Evolutionary conservation across 2,797 vertebrate species (phyloP).

Genomic region (Pseudochaenichthys georgianus): DNA sequence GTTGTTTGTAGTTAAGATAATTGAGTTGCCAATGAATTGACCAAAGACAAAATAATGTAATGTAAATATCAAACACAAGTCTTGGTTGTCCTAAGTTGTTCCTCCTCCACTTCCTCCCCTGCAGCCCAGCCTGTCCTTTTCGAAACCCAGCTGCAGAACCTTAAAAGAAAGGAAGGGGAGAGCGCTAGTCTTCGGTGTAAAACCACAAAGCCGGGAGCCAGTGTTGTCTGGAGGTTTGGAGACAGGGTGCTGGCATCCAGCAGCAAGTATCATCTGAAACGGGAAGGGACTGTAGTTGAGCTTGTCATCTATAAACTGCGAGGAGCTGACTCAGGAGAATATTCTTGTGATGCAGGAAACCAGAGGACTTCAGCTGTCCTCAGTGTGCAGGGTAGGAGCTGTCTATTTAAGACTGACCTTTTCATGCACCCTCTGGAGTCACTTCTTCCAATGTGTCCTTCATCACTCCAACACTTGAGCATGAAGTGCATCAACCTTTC

Average conservation of each 20-base stretch:
- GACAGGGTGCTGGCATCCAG: conserved; percentile 80
- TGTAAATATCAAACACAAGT: no score
- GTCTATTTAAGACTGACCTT: conserved; percentile 22
- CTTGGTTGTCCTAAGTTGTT: conserved; percentile 6
- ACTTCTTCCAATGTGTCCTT: conserved; percentile 7
- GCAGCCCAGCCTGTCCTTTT: conserved; percentile 85
- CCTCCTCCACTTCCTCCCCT: conserved; percentile 30
- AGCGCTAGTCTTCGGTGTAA: conserved; percentile 85
- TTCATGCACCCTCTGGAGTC: conserved; percentile 26
- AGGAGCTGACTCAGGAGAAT: conserved; percentile 89
- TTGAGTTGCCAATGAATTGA: neutral
- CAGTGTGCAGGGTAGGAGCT: conserved; percentile 89
- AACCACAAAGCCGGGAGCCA: conserved; percentile 81
- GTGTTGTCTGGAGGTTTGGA: conserved; percentile 90
- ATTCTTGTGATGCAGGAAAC: conserved; percentile 89
- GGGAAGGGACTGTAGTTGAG: conserved; percentile 84
- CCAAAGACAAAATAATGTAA: neutral
- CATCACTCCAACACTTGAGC: conserved; percentile 40
- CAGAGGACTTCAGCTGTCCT: conserved; percentile 88
- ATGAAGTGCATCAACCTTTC: conserved; percentile 37
- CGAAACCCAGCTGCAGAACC: conserved; percentile 84
- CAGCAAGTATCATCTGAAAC: conserved; percentile 90
- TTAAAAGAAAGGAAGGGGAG: conserved; percentile 83
- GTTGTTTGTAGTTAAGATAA: conserved; percentile 11
- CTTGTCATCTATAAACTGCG: conserved; percentile 87